phyloP scores from a whole-genome alignment of 2,113 vertebrate genomes.

The Mormyrus lacerda region DNA sequence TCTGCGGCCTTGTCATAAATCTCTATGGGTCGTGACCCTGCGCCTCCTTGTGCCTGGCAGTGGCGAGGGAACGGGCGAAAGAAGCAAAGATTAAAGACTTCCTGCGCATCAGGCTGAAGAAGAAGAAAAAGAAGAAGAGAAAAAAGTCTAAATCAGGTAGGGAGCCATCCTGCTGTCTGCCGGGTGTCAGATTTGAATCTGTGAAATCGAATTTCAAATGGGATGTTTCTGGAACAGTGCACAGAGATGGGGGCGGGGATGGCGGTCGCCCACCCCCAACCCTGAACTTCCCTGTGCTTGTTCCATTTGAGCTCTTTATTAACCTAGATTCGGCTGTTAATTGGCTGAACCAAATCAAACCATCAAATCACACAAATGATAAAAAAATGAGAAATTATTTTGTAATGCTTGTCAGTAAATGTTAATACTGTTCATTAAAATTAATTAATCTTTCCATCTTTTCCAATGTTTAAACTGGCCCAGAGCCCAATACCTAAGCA shows the following conservation, averaged over 20 bases:
- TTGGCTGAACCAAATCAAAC: background rate
- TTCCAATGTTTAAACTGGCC: background rate
- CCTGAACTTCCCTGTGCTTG: background rate
- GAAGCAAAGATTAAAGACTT: conserved; percentile 70
- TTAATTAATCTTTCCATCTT: background rate
- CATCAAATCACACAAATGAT: background rate
- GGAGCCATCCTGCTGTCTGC: background rate
- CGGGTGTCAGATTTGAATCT: background rate
- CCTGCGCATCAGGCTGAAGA: conserved; percentile 80
- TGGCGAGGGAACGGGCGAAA: conserved; percentile 64
- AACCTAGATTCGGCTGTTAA: background rate
- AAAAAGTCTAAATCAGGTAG: conserved; percentile 81
- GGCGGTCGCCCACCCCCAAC: background rate
- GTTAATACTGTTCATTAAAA: background rate
- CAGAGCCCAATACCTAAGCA: background rate
- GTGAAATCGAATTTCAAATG: background rate
- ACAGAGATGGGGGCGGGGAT: background rate
- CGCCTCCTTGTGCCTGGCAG: conserved; percentile 41
- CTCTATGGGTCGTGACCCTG: background rate
- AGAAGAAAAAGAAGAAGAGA: conserved; percentile 80
- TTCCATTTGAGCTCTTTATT: background rate
- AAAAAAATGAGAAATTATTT: background rate
- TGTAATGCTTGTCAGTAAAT: background rate
- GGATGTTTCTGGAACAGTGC: background rate
- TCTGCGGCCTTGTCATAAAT: background rate